These are phyloP conservation scores for Jacana jacana DNA, from an alignment of 2,113 vertebrate species.

Conservation along the genomic window DNA sequence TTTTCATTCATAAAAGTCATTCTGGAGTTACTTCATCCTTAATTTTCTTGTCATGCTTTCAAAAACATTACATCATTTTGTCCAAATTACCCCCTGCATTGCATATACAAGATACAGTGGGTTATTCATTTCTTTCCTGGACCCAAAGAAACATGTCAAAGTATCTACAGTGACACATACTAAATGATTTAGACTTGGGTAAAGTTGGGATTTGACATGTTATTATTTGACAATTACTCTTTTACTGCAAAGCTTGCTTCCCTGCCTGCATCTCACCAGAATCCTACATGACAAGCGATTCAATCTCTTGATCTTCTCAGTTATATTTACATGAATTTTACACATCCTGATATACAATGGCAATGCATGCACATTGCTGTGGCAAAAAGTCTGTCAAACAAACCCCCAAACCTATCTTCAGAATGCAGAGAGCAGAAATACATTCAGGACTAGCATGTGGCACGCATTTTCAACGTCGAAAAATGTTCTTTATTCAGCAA, in stretches of 20 bases:
- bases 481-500: background rate
- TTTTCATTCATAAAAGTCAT: constrained; percentile 54
- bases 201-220: constrained; percentile 30
- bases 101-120: constrained; percentile 30
- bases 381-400: constrained; percentile 8
- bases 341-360: background rate
- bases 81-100: constrained; percentile 45
- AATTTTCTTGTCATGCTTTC: constrained; percentile 69
- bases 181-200: constrained; percentile 40
- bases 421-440: background rate
- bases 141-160: constrained; percentile 59
- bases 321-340: constrained; percentile 37
- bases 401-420: background rate
- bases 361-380: background rate
- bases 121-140: constrained; percentile 50
- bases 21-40: constrained; percentile 38
- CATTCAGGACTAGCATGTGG: background rate
- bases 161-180: constrained; percentile 13
- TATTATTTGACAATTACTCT: constrained; percentile 41
- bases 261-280: constrained; percentile 20
- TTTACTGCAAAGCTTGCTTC: constrained; percentile 24
- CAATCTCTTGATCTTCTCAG: constrained; percentile 40
- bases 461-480: rapidly evolving
- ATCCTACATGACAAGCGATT: constrained; percentile 11
- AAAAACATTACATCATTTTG: constrained; percentile 60